Percentiles rank a stretch among this genome's conserved stretches.
Evolutionary conservation across 2,797 vertebrate genomes (phyloP).

Genomic region (Taenioides sp.): DNA sequence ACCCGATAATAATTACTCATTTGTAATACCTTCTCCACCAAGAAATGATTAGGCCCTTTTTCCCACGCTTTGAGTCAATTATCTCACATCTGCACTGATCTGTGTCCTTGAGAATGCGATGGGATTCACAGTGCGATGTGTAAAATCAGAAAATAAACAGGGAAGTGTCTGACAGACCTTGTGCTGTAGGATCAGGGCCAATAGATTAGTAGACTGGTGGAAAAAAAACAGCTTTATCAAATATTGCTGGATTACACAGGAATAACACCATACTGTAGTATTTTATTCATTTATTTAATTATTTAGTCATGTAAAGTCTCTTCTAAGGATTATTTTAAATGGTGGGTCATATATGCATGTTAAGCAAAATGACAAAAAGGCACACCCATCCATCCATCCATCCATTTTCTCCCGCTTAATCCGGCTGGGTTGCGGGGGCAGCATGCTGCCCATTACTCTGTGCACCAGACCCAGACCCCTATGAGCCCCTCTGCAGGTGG

Average conservation of each 20-base stretch:
- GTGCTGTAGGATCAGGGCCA: constrained; percentile 44
- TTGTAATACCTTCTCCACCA: constrained; percentile 19
- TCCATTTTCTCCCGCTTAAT: too few species aligned
- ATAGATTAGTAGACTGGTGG: constrained; percentile 47
- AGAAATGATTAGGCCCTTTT: constrained; percentile 28
- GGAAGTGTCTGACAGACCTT: constrained; percentile 32
- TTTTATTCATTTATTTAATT: constrained; percentile 44
- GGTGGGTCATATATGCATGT: too few species aligned
- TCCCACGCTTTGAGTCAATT: constrained; percentile 59
- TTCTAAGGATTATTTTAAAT: too few species aligned
- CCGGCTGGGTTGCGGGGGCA: too few species aligned
- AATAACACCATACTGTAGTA: constrained; percentile 49
- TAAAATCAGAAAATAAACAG: constrained; percentile 6
- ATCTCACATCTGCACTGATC: constrained; percentile 44
- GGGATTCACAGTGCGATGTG: constrained; percentile 28
- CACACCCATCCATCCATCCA: too few species aligned
- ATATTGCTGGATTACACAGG: constrained; percentile 60
- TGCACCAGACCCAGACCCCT: too few species aligned
- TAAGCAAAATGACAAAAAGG: too few species aligned
- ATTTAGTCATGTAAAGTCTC: neutral
- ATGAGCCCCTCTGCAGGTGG: too few species aligned
- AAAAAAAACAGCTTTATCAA: constrained; percentile 30
- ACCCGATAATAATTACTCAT: neutral
- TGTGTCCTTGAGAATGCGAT: constrained; percentile 49
- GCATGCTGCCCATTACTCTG: too few species aligned